Conservation (phyloP, 2,888 invertebrate species). For the Periphyllus acericola region DNA sequence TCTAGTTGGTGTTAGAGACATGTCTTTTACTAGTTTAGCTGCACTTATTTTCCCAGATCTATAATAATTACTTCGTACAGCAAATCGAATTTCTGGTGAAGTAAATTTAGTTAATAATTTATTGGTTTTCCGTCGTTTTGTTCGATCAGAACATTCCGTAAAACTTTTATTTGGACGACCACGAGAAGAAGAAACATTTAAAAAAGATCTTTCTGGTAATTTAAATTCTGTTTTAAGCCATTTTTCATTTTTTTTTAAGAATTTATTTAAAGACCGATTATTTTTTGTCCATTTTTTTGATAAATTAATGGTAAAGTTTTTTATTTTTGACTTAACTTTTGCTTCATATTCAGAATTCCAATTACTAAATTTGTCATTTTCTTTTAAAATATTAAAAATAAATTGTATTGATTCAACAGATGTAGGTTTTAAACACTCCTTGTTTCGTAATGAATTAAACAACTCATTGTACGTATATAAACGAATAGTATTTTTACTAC, state of each 20-base stretch:
- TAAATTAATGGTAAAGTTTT: neutral
- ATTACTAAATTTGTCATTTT: neutral
- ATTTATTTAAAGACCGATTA: neutral
- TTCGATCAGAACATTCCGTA: slow-evolving; percentile 11
- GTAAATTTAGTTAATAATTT: neutral
- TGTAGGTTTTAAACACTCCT: neutral
- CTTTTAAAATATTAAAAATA: neutral
- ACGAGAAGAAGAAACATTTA: neutral
- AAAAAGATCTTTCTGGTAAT: neutral
- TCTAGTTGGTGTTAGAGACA: neutral
- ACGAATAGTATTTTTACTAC: too few species aligned
- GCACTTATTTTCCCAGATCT: neutral
- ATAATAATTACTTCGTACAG: neutral
- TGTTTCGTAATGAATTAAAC: neutral
- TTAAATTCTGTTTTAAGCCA: neutral
- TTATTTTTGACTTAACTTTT: neutral
- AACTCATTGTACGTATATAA: neutral
- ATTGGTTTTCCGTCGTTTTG: slow-evolving; percentile 2
- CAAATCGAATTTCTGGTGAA: neutral
- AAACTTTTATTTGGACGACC: neutral
- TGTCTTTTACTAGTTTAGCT: neutral
- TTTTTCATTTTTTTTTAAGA: neutral
- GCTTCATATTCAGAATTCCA: neutral
- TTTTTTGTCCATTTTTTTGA: neutral
- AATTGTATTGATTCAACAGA: neutral